These are phyloP conservation scores for Coturnix japonica DNA, from an alignment of 2,113 vertebrate species.

Conservation along the genomic window DNA sequence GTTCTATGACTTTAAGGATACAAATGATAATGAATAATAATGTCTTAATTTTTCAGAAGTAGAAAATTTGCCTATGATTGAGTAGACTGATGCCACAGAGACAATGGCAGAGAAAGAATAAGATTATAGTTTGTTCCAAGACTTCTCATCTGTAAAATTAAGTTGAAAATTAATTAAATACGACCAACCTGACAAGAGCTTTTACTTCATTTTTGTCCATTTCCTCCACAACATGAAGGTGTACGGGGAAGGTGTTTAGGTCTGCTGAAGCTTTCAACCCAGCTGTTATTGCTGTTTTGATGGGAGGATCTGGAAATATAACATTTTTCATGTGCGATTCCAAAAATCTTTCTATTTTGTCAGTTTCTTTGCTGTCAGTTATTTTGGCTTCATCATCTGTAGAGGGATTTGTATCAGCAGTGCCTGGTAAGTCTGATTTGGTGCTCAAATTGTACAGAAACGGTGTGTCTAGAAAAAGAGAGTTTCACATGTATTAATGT, in stretches of 20 bases:
- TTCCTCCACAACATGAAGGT: constrained; percentile 59
- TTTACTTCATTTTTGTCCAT: constrained; percentile 30
- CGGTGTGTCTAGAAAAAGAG: constrained; percentile 28
- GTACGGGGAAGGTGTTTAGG: constrained; percentile 38
- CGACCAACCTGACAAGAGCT: constrained; percentile 59
- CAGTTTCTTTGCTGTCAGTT: neutral
- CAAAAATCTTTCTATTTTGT: constrained; percentile 52
- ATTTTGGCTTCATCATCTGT: neutral
- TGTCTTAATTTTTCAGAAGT: neutral
- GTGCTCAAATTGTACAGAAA: constrained; percentile 62
- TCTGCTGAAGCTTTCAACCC: constrained; percentile 24
- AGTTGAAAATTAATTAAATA: neutral
- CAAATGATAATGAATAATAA: neutral
- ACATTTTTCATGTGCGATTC: constrained; percentile 80
- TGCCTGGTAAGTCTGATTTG: neutral
- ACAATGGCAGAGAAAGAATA: neutral
- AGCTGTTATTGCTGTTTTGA: constrained; percentile 66
- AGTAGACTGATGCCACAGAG: neutral
- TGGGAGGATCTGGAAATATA: constrained; percentile 54
- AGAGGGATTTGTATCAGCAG: neutral
- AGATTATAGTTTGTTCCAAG: neutral
- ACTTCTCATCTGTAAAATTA: neutral
- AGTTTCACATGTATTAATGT: neutral
- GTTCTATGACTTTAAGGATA: neutral
- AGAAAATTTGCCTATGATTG: neutral